phyloP scores from a whole-genome alignment of 2,797 vertebrate genomes.

The Myoxocephalus aenaeus region DNA sequence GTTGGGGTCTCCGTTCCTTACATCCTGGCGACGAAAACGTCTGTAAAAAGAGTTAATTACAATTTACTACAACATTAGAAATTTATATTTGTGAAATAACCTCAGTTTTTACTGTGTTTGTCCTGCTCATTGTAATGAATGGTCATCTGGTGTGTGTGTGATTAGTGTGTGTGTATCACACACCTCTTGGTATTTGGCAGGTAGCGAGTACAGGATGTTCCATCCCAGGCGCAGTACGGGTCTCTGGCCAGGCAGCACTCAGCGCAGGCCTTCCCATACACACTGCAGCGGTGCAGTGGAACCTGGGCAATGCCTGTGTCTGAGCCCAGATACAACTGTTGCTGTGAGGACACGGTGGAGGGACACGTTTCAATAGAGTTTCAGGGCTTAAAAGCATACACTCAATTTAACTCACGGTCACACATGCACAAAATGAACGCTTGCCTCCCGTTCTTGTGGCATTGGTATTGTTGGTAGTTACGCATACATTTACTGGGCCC shows the following conservation, averaged over 20 bases:
- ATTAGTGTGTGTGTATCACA: background rate
- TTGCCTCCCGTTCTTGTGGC: background rate
- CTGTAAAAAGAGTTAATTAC: constrained; percentile 72
- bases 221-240: constrained; percentile 96
- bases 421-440: background rate
- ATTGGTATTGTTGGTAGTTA: background rate
- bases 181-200: constrained; percentile 93
- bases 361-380: background rate
- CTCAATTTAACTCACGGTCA: background rate
- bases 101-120: background rate
- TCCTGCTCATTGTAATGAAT: background rate
- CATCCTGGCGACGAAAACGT: constrained; percentile 94
- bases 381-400: background rate
- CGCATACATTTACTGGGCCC: background rate
- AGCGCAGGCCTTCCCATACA: constrained; percentile 92
- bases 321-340: constrained; percentile 94
- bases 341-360: constrained; percentile 78
- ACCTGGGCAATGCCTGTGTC: constrained; percentile 89
- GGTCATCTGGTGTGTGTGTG: background rate
- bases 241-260: constrained; percentile 96
- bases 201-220: constrained; percentile 91
- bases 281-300: constrained; percentile 90
- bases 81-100: background rate
- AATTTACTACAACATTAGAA: background rate
- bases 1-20: constrained; percentile 95